Base-by-base conservation (phyloP, 35 echinoderm and acorn worm genomes). In the Ophiothrix spiculata region DNA sequence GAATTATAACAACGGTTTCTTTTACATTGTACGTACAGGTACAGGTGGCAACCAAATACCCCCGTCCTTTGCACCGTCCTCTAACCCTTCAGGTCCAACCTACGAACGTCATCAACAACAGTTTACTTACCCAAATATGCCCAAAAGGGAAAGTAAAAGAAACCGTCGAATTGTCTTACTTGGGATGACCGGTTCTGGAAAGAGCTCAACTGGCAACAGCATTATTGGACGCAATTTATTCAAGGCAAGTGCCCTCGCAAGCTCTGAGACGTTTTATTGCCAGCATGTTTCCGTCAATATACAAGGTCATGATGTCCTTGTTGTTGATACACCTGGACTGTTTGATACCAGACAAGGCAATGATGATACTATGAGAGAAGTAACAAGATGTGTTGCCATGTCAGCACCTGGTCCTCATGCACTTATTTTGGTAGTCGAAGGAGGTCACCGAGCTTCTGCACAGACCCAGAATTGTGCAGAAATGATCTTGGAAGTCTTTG, bases 321-420 rank as follows among this genome's bases (percentile, higher is more conserved):
- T 69, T 28, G 60, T 69, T 69, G 60, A 69, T 69, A 69, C 60
- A 69, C 60, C 60, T 69, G 60, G 60, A 69, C 60, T 69, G 17
- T 69, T 69, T n/a, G 60, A 69, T 28, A 69, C 60, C 8, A 69
- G 60, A 69, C 60, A 69, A 69, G 60, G 60, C 8, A 69, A 69
- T n/a, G 60, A 69, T 25, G 60, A 69, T 69, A 69, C 60, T 25
- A 15, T 69, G 60, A 15, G 60, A 69, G 60, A 69, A 69, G 29
- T 69, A 25, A 69, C 60, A 25, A 69, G 60, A 69, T 69, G 60
- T 69, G 60, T 69, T 69, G 17, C 3, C 60, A 15, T 69, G 16
- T 69, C 60, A 15, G 60, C 60, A 25, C 60, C 60, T 25, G 60
- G 60, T 25, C 60, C 60, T 4, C 60, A 69, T 69, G 60, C 60